Conservation (phyloP, 1,140 invertebrate species). For the Hypsibius dujardini region DNA sequence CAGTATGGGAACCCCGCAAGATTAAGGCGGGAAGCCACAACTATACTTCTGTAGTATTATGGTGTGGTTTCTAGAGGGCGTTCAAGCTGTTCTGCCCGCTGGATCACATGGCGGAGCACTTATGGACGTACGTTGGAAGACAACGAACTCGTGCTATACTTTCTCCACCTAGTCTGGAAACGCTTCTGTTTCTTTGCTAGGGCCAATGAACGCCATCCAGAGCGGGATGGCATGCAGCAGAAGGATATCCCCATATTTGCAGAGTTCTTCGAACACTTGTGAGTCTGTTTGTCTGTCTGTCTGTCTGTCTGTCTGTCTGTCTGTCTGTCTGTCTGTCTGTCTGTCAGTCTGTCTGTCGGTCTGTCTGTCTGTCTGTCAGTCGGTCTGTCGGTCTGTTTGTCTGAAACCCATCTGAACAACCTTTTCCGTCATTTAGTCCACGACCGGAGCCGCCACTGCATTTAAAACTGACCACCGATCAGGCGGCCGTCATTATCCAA, state of each 20-base stretch:
- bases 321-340: neutral
- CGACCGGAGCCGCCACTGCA: neutral
- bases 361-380: no score
- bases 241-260: neutral
- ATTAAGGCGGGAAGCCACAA: neutral
- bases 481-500: conserved; percentile 4
- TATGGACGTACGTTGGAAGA: neutral
- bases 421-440: neutral
- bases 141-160: no score
- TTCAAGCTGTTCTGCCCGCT: conserved; percentile 15
- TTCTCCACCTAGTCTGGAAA: no score
- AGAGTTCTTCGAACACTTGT: neutral
- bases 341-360: neutral
- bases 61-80: neutral
- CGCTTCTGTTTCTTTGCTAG: neutral
- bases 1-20: neutral
- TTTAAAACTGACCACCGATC: neutral
- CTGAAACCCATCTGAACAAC: neutral
- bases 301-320: no score
- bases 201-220: neutral
- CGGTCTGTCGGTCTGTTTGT: no score
- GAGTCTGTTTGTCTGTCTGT: neutral
- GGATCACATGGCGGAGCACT: neutral
- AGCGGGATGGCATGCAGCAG: neutral
- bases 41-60: neutral